These are phyloP conservation scores for Sandelia bainsii DNA, from an alignment of 2,797 vertebrate genomes.

Conservation along the genomic window DNA sequence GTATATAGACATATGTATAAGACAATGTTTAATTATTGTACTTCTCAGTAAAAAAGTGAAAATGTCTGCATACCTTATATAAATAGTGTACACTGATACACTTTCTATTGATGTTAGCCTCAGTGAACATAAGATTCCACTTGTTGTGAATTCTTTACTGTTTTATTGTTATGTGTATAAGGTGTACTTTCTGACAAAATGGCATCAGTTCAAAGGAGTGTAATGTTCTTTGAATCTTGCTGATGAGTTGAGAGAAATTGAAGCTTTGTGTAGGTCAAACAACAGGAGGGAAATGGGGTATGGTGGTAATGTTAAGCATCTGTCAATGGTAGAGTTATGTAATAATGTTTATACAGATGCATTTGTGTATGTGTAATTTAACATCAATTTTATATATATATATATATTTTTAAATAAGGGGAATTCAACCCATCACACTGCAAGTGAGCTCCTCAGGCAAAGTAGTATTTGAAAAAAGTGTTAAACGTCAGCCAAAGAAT, in stretches of 20 bases:
- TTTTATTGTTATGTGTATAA: background rate
- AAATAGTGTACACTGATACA: no score
- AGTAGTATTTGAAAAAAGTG: slow-evolving; percentile 2
- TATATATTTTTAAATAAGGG: background rate
- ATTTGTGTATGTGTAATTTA: background rate
- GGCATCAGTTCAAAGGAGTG: background rate
- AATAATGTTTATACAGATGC: background rate
- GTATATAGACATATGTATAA: no score
- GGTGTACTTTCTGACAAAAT: background rate
- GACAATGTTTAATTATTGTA: no score
- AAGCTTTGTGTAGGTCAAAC: background rate
- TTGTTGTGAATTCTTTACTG: no score
- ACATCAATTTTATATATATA: background rate
- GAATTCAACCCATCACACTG: background rate
- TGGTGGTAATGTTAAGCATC: slow-evolving; percentile 1
- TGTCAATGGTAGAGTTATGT: background rate
- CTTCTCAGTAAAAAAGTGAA: no score
- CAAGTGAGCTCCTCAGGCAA: background rate
- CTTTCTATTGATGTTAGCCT: no score
- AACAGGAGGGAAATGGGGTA: background rate
- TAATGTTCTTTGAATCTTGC: background rate
- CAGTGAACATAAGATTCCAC: no score
- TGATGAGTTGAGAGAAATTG: background rate
- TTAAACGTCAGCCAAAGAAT: background rate
- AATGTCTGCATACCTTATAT: no score